phyloP scores from a whole-genome alignment of 2,797 vertebrate species.

The Chelon auratus region DNA sequence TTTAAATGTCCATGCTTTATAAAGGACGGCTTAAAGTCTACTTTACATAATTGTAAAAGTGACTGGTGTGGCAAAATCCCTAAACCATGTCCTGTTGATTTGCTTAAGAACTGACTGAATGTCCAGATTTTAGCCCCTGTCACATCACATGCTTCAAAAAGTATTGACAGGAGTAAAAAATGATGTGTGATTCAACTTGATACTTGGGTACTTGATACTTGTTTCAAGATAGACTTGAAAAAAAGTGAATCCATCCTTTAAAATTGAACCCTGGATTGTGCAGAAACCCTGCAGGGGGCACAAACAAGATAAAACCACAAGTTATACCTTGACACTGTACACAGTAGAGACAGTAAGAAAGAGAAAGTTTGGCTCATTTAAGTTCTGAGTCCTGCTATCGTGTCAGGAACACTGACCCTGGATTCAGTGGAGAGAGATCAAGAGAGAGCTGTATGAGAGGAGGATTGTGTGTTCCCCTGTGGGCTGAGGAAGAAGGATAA shows the following conservation, averaged over 20 bases:
- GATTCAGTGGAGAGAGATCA: slow-evolving; percentile 19
- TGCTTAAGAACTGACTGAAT: not conserved
- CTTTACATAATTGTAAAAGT: too few relatives aligned
- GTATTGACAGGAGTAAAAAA: not conserved
- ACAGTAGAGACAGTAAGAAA: not conserved
- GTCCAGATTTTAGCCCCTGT: too few relatives aligned
- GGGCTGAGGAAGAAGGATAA: slow-evolving; percentile 17
- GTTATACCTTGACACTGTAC: not conserved
- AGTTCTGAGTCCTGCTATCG: not conserved
- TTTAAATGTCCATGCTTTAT: not conserved
- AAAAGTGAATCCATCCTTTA: not conserved
- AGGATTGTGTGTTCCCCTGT: slow-evolving; percentile 3
- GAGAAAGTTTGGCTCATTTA: not conserved
- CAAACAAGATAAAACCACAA: not conserved
- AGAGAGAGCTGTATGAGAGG: not conserved
- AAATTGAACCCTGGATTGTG: not conserved
- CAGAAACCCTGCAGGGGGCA: not conserved
- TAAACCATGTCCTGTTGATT: not conserved
- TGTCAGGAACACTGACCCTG: slow-evolving; percentile 13
- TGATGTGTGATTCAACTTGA: not conserved
- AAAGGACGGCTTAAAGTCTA: not conserved
- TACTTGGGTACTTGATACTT: not conserved
- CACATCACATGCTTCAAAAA: not conserved
- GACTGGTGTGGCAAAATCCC: too few relatives aligned
- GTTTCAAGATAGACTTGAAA: not conserved